Evolutionary conservation across 2,797 vertebrate species (phyloP).

Genomic region (Artibeus lituratus): DNA sequence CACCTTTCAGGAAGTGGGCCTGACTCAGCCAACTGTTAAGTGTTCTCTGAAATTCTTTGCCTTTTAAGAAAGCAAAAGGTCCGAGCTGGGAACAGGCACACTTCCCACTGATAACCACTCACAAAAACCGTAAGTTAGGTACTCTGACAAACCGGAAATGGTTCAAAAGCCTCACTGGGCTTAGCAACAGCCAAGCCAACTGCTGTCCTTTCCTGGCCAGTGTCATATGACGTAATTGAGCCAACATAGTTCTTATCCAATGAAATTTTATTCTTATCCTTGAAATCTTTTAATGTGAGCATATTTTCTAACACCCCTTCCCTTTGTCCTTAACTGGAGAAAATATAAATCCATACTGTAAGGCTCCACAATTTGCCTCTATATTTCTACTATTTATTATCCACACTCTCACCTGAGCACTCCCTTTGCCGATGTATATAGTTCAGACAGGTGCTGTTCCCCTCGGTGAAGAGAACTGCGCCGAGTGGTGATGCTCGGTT

Average conservation of each 20-base stretch:
- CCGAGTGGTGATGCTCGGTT: neutral
- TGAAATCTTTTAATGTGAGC: neutral
- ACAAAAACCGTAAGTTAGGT: neutral
- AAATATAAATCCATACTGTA: neutral
- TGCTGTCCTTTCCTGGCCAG: neutral
- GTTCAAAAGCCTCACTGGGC: neutral
- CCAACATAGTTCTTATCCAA: neutral
- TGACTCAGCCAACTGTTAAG: neutral
- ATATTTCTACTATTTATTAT: neutral
- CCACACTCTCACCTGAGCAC: neutral
- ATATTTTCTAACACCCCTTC: neutral
- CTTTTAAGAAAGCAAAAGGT: conserved; percentile 27
- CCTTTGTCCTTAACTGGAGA: neutral
- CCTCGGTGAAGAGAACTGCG: neutral
- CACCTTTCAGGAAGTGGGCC: neutral
- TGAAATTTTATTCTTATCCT: neutral
- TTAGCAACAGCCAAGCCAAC: neutral
- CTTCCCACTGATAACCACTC: neutral
- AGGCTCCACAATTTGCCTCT: neutral
- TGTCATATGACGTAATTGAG: neutral
- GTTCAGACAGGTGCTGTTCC: neutral
- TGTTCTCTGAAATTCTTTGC: neutral
- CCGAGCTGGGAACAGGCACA: neutral
- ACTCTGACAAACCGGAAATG: neutral
- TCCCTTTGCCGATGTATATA: neutral